Base-by-base conservation (phyloP, 2,113 vertebrate species). In the Triplophysa rosa region DNA sequence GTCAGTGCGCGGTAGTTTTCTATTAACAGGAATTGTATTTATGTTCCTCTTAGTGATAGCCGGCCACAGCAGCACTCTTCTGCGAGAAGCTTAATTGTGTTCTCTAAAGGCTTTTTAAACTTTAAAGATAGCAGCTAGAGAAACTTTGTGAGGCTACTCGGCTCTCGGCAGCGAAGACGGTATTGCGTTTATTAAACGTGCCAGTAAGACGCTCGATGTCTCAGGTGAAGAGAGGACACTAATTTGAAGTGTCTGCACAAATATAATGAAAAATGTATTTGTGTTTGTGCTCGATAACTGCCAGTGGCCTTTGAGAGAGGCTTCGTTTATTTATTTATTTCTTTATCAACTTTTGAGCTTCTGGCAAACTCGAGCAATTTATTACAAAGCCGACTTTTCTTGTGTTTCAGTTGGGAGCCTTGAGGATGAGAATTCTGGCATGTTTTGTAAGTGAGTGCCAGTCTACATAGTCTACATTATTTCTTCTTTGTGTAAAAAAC, bases 381-480 rank as follows among this genome's bases (percentile, higher is more conserved):
- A 87, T 86, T 84, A 86, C 74, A 54, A 49, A 65, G 74, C 62
- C 80, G 74, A 84, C 83, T 85, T 87, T 86, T 88, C 86, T 76
- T 81, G 78, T 67, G 29, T 29, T 74, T 77, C 67, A 77, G 67
- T 78, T 67, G 63, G 78, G 82, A 65, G 81, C 83, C 81, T 65
- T 23, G 33, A 37, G 33, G 6, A 37, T 21, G 66, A 77, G 80
- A 84, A 84, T 70, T 78, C 74, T 26, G 75, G 33, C 67, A 80
- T 73, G 59, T 61, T 74, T 78, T 83, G 75, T 73, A 66, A 75
- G 64, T 76, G 79, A 83, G 59, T 76, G 74, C 79, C 65, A 76
- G 72, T 23, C 73, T 58, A 69, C 84, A 83, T 66, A 79, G 66
- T 75, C 16, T 58, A 14, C 67, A 45, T 67, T 67, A 56, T 67